Base-by-base conservation (phyloP, 2,113 vertebrate genomes). In the Pseudopodoces humilis region DNA sequence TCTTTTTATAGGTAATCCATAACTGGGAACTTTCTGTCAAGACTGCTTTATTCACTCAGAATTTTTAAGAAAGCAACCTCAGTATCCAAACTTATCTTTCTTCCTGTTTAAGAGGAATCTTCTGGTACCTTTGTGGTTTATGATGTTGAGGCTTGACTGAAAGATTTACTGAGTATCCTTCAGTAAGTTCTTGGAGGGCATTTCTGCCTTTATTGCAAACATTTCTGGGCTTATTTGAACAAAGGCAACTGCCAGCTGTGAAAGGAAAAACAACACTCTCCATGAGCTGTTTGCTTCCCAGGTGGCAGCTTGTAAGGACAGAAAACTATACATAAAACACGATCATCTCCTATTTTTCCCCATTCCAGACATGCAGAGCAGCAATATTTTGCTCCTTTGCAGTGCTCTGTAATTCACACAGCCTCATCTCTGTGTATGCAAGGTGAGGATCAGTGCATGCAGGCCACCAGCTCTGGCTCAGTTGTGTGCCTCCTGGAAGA, bases 1-100 rank as follows among this genome's bases (percentile, higher is more conserved):
- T 98, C 97, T 97, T 98, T 98, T 97, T 98, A 98, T 97, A 96
- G 97, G 95, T 97, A 97, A 98, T 98, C 97, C 91, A 98, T 98
- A 98, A 97, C 96, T 6, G 16, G 83, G 95, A 97, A 98, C 96
- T 98, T 98, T 96, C 95, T 97, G 92, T 88, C 92, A 82, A 94
- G 96, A 91, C 94, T 76, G 56, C 88, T 97, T 96, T 95, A 96
- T 97, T 97, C 94, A 88, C 96, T 94, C 72, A 27, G 95, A 96
- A 86, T 96, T 97, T 97, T 97, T 89, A 95, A 97, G 95, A 92
- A 96, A 96, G 88, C 60, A 96, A 95, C 86, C 9, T 7, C 94
- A 90, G 64, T 47, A 95, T 96, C 95, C 95, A 97, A 97, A 76
- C 83, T 93, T 86, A 60, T 77, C 64, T 82, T 87, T 86, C 91